Conservation (phyloP, 2,797 vertebrate species). For the Pseudomugil tenellus region DNA sequence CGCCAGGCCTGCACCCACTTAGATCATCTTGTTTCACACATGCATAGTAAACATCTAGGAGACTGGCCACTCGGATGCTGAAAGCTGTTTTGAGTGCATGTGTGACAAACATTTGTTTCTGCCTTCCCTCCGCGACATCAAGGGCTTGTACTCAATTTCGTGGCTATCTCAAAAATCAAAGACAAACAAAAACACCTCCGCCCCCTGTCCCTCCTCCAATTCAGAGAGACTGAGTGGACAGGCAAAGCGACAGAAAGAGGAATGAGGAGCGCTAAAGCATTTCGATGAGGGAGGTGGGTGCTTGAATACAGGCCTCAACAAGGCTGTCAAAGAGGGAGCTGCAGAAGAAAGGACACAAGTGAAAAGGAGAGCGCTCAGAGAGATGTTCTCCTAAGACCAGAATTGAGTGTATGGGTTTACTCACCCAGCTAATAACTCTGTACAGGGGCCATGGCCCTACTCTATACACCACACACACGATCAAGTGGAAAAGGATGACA, state of each 20-base stretch:
- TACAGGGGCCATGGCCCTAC: constrained; percentile 74
- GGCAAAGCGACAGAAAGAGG: constrained; percentile 56
- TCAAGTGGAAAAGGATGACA: constrained; percentile 73
- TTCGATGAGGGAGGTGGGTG: constrained; percentile 59
- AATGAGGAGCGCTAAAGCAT: constrained; percentile 57
- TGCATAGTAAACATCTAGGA: constrained; percentile 25
- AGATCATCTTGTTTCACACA: constrained; percentile 60
- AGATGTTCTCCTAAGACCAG: constrained; percentile 65
- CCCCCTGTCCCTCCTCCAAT: constrained; percentile 63
- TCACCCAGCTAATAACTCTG: constrained; percentile 83
- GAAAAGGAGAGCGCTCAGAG: constrained; percentile 66
- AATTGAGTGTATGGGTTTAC: constrained; percentile 79
- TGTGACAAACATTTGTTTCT: constrained; percentile 69
- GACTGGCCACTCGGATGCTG: constrained; percentile 28
- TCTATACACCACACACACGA: constrained; percentile 71
- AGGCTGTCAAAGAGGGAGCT: constrained; percentile 63
- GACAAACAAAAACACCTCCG: constrained; percentile 83
- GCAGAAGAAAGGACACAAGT: constrained; percentile 63
- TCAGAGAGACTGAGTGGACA: constrained; percentile 51
- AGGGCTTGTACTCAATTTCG: constrained; percentile 83
- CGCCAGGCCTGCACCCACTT: constrained; percentile 68
- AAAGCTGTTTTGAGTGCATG: constrained; percentile 28
- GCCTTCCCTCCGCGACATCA: constrained; percentile 76
- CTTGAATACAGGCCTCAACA: constrained; percentile 74
- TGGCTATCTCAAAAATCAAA: constrained; percentile 86